phyloP scores from a whole-genome alignment of 1,140 invertebrate species.

The Monochamus saltuarius region DNA sequence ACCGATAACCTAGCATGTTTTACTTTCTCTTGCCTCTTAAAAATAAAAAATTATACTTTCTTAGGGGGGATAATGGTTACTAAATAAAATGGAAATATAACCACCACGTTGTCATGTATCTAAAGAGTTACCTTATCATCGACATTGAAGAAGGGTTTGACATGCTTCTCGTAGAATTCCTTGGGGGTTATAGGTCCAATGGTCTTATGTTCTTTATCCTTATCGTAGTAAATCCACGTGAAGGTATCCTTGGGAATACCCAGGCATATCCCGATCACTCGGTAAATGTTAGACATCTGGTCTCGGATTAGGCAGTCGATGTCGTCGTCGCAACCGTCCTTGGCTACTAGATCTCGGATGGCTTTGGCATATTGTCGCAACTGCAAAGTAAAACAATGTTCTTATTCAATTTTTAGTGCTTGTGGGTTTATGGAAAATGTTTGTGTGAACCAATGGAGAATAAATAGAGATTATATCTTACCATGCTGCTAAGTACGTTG shows the following conservation, averaged over 20 bases:
- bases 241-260: conserved; percentile 80
- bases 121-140: conserved; percentile 71
- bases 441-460: too few relatives aligned
- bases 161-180: conserved; percentile 79
- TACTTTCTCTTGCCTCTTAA: too few relatives aligned
- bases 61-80: too few relatives aligned
- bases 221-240: conserved; percentile 87
- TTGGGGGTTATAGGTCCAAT: conserved; percentile 76
- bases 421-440: too few relatives aligned
- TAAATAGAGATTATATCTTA: conserved; percentile 43
- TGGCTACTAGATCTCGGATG: conserved; percentile 63
- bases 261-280: conserved; percentile 77
- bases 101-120: background rate
- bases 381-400: too few relatives aligned
- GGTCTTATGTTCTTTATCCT: conserved; percentile 74
- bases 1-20: too few relatives aligned
- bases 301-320: conserved; percentile 61
- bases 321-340: conserved; percentile 57
- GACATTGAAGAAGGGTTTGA: conserved; percentile 79
- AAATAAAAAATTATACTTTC: too few relatives aligned
- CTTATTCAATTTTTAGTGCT: too few relatives aligned
- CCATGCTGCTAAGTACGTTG: conserved; percentile 77
- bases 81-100: background rate
- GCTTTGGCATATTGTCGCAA: conserved; percentile 79
- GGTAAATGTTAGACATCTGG: conserved; percentile 76